Evolutionary conservation across 2,888 invertebrate species (phyloP), one percentile per base, ranked within the genome.

Genomic region (Drosophila colorata): DNA sequence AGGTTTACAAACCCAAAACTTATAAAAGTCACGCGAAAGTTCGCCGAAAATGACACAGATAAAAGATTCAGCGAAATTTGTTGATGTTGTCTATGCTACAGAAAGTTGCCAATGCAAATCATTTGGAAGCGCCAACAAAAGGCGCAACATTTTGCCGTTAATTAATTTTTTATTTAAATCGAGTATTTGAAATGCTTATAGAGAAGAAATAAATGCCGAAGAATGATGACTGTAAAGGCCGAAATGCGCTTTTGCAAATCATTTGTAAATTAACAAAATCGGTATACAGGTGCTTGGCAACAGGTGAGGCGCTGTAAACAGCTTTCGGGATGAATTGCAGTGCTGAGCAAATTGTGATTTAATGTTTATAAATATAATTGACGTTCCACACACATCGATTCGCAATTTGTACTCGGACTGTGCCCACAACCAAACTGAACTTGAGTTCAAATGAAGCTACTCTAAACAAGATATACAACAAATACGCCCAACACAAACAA

Each of bases 331-430:
- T 18, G 23, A 43, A 53, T 67, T 40, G 59, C 52, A 31, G 18
- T 18, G n/a, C 52, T 64, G 57, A 46, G 28, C 46, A 67, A 80
- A 59, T 46, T 47, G 48, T 71, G 75, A 69, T 84, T 78, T 64
- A 80, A 73, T 87, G 75, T 87, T 81, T 87, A 78, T 74, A 84
- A 87, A 82, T 83, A 80, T 51, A 56, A 69, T 69, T 77, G 38
- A 67, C 60, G 44, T 18, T 41, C 33, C 33, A 35, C 23, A 52
- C 60, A 63, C 63, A 72, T 68, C 49, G 41, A 58, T 75, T 64
- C 79, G 65, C 51, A 47, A 68, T 75, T 71, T 85, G 76, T 63
- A 49, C 46, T 53, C 20, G 16, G 40, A 16, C 40, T 40, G 46
- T 25, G 25, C 48, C 47, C 56, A 31, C 9, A 37, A 48, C n/a